phyloP scores from a whole-genome alignment of 2,797 vertebrate species.

The Scomberomorus guttatus region DNA sequence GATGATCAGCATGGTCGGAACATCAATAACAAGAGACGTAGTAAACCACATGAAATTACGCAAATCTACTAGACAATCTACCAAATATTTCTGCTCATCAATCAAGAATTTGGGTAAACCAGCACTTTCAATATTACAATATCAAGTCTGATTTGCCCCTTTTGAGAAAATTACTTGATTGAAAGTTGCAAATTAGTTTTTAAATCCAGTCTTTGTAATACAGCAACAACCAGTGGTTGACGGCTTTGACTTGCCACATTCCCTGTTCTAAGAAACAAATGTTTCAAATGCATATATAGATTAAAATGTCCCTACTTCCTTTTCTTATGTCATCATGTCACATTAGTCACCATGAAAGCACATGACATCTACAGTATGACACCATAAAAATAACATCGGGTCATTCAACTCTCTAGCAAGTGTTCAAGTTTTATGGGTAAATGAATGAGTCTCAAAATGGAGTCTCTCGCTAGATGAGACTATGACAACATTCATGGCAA shows the following conservation, averaged over 20 bases:
- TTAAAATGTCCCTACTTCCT: slow-evolving; percentile 25
- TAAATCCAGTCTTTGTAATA: slow-evolving; percentile 43
- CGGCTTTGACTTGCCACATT: slow-evolving; percentile 51
- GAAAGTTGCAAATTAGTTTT: slow-evolving; percentile 21
- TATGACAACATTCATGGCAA: slow-evolving; percentile 55
- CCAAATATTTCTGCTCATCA: background rate
- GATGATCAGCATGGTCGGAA: slow-evolving; percentile 18
- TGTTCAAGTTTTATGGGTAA: slow-evolving; percentile 42
- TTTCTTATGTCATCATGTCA: slow-evolving; percentile 34
- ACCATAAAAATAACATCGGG: slow-evolving; percentile 35
- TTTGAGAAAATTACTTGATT: slow-evolving; percentile 9
- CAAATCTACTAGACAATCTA: background rate
- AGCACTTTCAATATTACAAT: slow-evolving; percentile 7
- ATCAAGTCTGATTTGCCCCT: background rate
- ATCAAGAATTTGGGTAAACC: slow-evolving; percentile 14
- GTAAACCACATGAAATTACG: slow-evolving; percentile 36
- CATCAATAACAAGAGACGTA: slow-evolving; percentile 10
- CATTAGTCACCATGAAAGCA: slow-evolving; percentile 48
- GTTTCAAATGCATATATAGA: slow-evolving; percentile 56
- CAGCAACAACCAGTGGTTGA: slow-evolving; percentile 31
- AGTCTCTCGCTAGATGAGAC: slow-evolving; percentile 28
- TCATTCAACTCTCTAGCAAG: slow-evolving; percentile 33
- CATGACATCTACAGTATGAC: slow-evolving; percentile 14
- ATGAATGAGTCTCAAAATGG: slow-evolving; percentile 39
- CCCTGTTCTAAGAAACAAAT: slow-evolving; percentile 59